phyloP scores from a whole-genome alignment of 2,113 vertebrate species.

The Benitochromis conjunctus region DNA sequence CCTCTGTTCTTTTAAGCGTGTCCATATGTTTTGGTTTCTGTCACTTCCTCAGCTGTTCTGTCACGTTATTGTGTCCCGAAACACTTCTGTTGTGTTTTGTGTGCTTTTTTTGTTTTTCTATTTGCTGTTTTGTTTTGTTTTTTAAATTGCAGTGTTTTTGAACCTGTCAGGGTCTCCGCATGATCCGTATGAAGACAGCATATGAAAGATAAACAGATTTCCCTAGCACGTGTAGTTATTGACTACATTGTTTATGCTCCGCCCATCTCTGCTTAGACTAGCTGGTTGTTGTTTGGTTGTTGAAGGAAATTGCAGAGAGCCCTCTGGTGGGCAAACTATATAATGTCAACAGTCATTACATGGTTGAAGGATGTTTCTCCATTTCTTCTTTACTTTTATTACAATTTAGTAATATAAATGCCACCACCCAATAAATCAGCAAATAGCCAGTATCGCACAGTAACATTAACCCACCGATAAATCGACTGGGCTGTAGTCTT shows the following conservation, averaged over 20 bases:
- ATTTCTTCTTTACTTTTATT: not conserved
- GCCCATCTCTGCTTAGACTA: not conserved
- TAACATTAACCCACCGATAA: not conserved
- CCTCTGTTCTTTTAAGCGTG: not conserved
- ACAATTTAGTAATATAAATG: not conserved
- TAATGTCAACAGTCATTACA: fast-evolving
- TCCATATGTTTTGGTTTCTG: not conserved
- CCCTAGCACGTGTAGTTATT: fast-evolving
- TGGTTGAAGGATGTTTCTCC: not conserved
- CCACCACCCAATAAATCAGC: fast-evolving
- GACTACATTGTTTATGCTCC: fast-evolving
- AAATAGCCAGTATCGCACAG: not conserved
- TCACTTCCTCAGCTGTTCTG: fast-evolving
- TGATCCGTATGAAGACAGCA: not conserved
- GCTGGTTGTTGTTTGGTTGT: not conserved
- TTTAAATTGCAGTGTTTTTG: not conserved
- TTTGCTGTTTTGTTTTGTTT: not conserved
- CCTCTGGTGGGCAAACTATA: not conserved
- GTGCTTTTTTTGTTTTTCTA: not conserved
- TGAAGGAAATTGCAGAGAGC: not conserved
- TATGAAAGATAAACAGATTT: not conserved
- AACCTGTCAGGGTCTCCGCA: not conserved
- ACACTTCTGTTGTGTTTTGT: not conserved
- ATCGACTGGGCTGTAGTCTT: not conserved
- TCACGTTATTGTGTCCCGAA: not conserved